Evolutionary conservation across 2,888 invertebrate species (phyloP), one percentile per base, ranked within the genome.

Genomic region (Geophilus truncorum): DNA sequence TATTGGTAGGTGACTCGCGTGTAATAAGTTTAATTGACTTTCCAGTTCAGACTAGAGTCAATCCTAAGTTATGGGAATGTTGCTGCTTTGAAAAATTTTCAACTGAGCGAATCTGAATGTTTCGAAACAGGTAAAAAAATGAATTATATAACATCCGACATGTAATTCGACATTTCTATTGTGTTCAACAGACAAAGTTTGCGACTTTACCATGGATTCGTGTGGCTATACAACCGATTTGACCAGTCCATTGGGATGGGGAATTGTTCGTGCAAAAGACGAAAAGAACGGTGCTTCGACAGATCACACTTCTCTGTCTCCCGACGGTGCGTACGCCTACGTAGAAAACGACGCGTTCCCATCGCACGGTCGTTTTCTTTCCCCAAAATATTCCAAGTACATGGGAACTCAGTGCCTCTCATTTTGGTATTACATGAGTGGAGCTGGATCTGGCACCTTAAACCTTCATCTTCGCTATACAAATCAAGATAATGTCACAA

Each of bases 371-470:
- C 18, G 4, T 51, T 7, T 10, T 70, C 9, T 70, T 70, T 70
- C 70, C 10, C 25, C 25, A 25, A 28, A 0, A 70, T 28, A 70
- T 28, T 70, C 70, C 28, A 51, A 18, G 5, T 51, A 75, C 9
- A 36, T 32, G 18, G 77, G 77, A 18, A 32, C 77, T 9, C 77
- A 77, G 7, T 77, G 77, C 18, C 30, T 77, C 4, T 77, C 34
- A 36, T 77, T 77, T 34, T 77, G 77, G 77, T 77, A 77, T 36
- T 77, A 77, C 36, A 77, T 77, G 77, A 77, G 34, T 77, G 77
- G 77, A 23, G 34, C 77, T 36, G 77, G 34, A 15, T 21, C 18
- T 36, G 77, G 77, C 6, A 10, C 12, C 12, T 21, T 77, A 10
- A 30, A 15, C 12, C 18, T 77, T 10, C 77, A 77, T 21, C 70